Evolutionary conservation across 23 tunicate species (phyloP), one percentile per base, ranked within the genome.

Genomic region (Phallusia fumigata): DNA sequence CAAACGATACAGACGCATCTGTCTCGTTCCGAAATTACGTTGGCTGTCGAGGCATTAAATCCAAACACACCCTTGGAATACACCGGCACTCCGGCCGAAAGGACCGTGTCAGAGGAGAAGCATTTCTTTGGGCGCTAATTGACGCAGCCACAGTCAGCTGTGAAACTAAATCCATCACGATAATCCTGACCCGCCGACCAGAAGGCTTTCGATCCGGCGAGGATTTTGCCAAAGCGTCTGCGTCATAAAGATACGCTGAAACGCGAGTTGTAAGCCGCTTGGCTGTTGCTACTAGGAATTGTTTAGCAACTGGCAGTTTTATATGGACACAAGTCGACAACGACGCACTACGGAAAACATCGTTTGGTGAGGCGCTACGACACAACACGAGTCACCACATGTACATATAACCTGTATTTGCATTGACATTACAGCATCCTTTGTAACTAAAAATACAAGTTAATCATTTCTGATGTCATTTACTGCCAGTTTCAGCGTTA

Each of bases 141-240:
- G 69, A 24, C 28, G 69, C 28, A 24, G 69, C 69, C 69, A 21
- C 69, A 58, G 69, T 58, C 69, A 58, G 69, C 69, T 58, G 69
- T 58, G 69, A 58, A 58, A 58, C 26, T 22, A 58, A 58, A 58
- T 58, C 69, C 69, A 13, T 58, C 69, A 24, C 69, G 28, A 24
- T 58, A 21, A 58, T 21, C 28, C 69, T 16, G 69, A 24, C 28
- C 69, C 69, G 69, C 16, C 28, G 69, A 58, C 28, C 69, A 58
- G 69, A 58, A 58, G 69, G 69, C 69, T 11, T 24, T 22, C 47
- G 47, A 40, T 40, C 16, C 28, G 26, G 69, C 69, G 69, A 24
- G 28, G 26, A 21, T 58, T 58, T 58, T 24, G 69, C 69, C 16
- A 22, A 58, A 58, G 28, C 28, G 16, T 24, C 28, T 58, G 69